A percentile compares a stretch with the other conserved stretches of the same genome.
Evolutionary conservation across 2,797 vertebrate species (phyloP).

Genomic region (Molossus molossus): DNA sequence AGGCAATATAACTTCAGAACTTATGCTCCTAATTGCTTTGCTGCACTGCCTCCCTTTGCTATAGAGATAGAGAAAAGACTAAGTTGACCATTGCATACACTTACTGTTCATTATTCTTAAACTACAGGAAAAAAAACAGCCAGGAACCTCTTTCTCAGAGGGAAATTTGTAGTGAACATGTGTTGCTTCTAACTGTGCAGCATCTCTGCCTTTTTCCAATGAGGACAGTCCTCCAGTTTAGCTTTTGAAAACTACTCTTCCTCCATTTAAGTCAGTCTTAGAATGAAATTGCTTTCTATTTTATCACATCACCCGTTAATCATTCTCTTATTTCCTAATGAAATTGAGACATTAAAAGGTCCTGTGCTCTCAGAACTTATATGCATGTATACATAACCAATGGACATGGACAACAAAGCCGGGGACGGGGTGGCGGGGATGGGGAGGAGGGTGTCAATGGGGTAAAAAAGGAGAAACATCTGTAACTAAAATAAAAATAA

Average conservation of each 20-base stretch:
- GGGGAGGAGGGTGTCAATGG: too few relatives aligned
- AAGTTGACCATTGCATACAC: background rate
- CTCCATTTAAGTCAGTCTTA: background rate
- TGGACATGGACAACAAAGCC: too few relatives aligned
- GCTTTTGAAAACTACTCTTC: constrained; percentile 8
- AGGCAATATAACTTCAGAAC: background rate
- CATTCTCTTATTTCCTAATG: constrained; percentile 30
- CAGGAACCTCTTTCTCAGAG: background rate
- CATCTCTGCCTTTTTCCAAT: background rate
- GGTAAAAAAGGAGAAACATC: too few relatives aligned
- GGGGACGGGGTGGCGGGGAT: too few relatives aligned
- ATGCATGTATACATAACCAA: too few relatives aligned
- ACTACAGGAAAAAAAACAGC: background rate
- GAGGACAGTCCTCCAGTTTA: background rate
- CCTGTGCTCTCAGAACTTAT: too few relatives aligned
- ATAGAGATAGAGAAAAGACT: background rate
- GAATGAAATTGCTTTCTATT: background rate
- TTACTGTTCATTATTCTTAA: background rate
- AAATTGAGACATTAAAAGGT: constrained; percentile 15
- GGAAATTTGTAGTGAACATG: background rate
- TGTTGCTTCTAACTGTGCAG: background rate
- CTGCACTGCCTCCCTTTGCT: background rate
- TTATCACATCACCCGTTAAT: constrained; percentile 39
- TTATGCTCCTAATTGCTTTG: background rate
- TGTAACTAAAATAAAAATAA: too few relatives aligned